These are phyloP conservation scores for Atherix ibis DNA, from an alignment of 2,888 invertebrate genomes.

Conservation along the genomic window DNA sequence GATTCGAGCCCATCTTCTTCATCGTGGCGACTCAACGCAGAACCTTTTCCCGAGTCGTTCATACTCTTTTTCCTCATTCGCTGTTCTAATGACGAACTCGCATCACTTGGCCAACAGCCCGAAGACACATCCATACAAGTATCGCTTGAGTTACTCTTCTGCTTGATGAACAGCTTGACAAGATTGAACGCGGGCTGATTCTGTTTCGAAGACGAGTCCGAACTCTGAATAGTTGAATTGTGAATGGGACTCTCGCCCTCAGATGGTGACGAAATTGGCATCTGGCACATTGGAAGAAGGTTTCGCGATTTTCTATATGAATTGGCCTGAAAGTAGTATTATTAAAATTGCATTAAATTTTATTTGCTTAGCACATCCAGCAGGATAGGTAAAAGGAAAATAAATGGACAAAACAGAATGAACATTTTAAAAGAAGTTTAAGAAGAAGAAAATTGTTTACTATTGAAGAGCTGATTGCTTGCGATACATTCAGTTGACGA, in stretches of 20 bases:
- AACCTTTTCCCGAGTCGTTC: slow-evolving; percentile 33
- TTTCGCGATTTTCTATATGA: slow-evolving; percentile 24
- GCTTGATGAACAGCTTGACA: slow-evolving; percentile 78
- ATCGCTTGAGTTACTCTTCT: slow-evolving; percentile 69
- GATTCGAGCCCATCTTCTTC: slow-evolving; percentile 22
- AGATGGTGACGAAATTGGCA: slow-evolving; percentile 23
- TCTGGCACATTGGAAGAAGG: slow-evolving; percentile 33
- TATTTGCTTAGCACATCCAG: not conserved
- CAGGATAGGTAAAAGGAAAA: not conserved
- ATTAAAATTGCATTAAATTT: slow-evolving; percentile 1
- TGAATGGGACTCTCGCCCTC: slow-evolving; percentile 18
- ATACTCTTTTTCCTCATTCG: slow-evolving; percentile 31
- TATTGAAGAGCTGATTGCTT: slow-evolving; percentile 51
- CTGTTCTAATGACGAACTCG: slow-evolving; percentile 28
- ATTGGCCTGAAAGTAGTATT: slow-evolving; percentile 15
- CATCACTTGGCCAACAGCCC: slow-evolving; percentile 54
- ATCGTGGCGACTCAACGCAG: slow-evolving; percentile 30
- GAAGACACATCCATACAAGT: slow-evolving; percentile 65
- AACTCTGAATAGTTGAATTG: slow-evolving; percentile 10
- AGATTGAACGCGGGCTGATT: slow-evolving; percentile 63
- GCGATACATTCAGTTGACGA: slow-evolving; percentile 31
- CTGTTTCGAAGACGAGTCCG: slow-evolving; percentile 8
- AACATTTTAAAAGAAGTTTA: too few species aligned
- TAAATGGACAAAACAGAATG: too few species aligned
- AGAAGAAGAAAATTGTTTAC: slow-evolving; percentile 43